These are phyloP conservation scores for Prunella himalayana DNA, from an alignment of 2,113 vertebrate genomes.

Conservation along the genomic window DNA sequence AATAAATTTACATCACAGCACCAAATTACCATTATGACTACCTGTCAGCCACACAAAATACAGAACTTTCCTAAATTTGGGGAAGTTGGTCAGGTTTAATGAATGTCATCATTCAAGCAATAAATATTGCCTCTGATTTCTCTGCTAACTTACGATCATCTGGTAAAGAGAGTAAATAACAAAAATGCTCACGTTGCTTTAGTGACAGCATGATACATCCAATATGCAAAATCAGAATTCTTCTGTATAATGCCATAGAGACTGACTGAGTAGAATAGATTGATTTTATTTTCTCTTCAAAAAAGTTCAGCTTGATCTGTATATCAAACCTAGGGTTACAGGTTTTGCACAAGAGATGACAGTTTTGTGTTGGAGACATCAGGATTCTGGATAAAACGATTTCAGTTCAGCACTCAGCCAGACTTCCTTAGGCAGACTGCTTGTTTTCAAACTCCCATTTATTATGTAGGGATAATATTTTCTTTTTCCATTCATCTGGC, in stretches of 20 bases:
- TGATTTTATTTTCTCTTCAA: not conserved
- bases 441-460: not conserved
- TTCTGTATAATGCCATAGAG: not conserved
- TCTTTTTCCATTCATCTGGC: slow-evolving; percentile 34
- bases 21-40: not conserved
- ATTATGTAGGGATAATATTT: slow-evolving; percentile 21
- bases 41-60: not conserved
- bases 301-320: not conserved
- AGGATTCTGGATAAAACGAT: not conserved
- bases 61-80: not conserved
- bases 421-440: not conserved
- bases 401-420: not conserved
- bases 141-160: not conserved
- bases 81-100: not conserved
- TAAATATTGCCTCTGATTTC: not conserved
- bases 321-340: not conserved
- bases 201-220: not conserved
- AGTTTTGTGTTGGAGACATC: not conserved
- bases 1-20: not conserved
- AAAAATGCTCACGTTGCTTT: not conserved
- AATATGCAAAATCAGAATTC: not conserved
- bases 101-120: not conserved
- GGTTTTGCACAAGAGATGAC: not conserved
- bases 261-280: not conserved
- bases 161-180: not conserved